These are phyloP conservation scores for Scaptomyza graminum DNA, from an alignment of 1,140 invertebrate genomes.

Conservation along the genomic window DNA sequence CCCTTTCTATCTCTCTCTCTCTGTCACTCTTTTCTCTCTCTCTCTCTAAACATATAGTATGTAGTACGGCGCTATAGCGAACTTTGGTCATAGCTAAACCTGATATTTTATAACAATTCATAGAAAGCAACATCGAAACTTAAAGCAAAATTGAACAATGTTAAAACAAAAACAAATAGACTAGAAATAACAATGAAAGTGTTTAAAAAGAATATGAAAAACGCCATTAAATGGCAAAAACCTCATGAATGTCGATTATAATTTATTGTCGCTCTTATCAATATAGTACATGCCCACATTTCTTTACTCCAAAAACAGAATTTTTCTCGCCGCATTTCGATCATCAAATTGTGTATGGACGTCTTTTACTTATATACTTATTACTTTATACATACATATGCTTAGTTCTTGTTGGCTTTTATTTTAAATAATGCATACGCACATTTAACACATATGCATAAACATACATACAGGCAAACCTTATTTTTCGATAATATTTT, in stretches of 20 bases:
- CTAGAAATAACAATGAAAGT: slow-evolving; percentile 21
- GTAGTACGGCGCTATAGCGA: slow-evolving; percentile 52
- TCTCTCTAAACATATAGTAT: slow-evolving; percentile 14
- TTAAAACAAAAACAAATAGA: slow-evolving; percentile 42
- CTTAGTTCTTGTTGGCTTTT: slow-evolving; percentile 76
- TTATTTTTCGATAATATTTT: slow-evolving; percentile 75
- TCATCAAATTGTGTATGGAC: slow-evolving; percentile 38
- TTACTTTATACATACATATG: slow-evolving; percentile 21
- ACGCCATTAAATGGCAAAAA: slow-evolving; percentile 73
- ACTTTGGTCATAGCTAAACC: slow-evolving; percentile 74
- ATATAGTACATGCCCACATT: slow-evolving; percentile 35
- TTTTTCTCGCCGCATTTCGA: slow-evolving; percentile 55
- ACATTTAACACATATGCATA: slow-evolving; percentile 26
- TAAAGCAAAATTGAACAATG: slow-evolving; percentile 72
- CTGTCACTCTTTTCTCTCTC: not conserved
- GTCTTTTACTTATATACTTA: slow-evolving; percentile 64
- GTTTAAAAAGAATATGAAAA: slow-evolving; percentile 28
- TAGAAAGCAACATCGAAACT: slow-evolving; percentile 68
- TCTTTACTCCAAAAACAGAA: slow-evolving; percentile 11
- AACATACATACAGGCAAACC: slow-evolving; percentile 45
- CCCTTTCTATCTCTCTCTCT: slow-evolving; percentile 11
- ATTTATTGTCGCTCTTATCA: slow-evolving; percentile 79
- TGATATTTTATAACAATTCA: slow-evolving; percentile 76
- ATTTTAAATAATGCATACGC: slow-evolving; percentile 48
- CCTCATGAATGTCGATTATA: slow-evolving; percentile 77